phyloP scores from a whole-genome alignment of 2,888 invertebrate genomes.

The Anagyrus pseudococci region DNA sequence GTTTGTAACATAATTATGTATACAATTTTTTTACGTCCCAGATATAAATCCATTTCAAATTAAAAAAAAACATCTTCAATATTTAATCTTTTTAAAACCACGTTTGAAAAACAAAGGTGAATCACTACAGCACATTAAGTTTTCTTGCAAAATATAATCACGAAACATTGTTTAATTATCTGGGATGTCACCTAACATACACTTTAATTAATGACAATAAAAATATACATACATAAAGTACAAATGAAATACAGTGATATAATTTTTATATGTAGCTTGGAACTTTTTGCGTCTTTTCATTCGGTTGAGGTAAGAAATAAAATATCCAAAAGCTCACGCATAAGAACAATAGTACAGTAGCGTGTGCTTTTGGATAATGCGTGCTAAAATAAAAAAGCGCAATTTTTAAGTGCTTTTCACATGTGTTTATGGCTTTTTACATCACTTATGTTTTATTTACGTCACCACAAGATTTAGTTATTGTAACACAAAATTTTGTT shows the following conservation, averaged over 20 bases:
- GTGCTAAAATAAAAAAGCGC: slow-evolving; percentile 11
- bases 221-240: slow-evolving; percentile 17
- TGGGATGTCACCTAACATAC: slow-evolving; percentile 8
- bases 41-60: background rate
- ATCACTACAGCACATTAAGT: background rate
- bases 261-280: background rate
- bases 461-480: slow-evolving; percentile 7
- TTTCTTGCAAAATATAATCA: background rate
- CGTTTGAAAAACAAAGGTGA: too few species aligned
- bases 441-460: too few species aligned
- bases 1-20: slow-evolving; percentile 62
- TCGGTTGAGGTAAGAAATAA: slow-evolving; percentile 32
- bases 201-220: too few species aligned
- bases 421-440: slow-evolving; percentile 15
- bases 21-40: slow-evolving; percentile 14
- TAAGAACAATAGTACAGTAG: slow-evolving; percentile 17
- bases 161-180: slow-evolving; percentile 9
- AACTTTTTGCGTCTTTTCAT: slow-evolving; percentile 15
- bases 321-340: slow-evolving; percentile 20
- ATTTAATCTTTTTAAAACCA: too few species aligned
- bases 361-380: slow-evolving; percentile 27
- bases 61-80: too few species aligned
- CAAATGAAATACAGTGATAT: slow-evolving; percentile 8
- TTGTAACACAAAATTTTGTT: slow-evolving; percentile 11
- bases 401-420: slow-evolving; percentile 14